These are phyloP conservation scores for Scatophagus argus DNA, from an alignment of 2,113 vertebrate genomes.

Conservation along the genomic window DNA sequence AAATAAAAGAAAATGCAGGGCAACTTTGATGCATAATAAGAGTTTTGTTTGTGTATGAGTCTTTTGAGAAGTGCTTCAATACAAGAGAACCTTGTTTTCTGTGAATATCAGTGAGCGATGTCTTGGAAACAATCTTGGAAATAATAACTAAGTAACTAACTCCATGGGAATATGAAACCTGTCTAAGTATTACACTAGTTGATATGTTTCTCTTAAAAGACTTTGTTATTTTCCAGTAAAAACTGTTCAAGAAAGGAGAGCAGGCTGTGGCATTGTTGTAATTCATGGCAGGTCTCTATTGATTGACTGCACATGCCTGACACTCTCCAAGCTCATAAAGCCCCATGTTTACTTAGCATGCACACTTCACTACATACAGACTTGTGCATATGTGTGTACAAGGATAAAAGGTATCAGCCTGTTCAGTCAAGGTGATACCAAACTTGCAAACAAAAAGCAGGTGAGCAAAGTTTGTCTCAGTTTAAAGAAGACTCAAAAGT, in stretches of 20 bases:
- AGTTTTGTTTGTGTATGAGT: not conserved
- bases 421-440: conserved; percentile 12
- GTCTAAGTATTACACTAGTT: not conserved
- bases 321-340: conserved; percentile 65
- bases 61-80: not conserved
- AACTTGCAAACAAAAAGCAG: conserved; percentile 5
- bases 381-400: not conserved
- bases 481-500: conserved; percentile 8
- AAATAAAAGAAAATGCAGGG: not conserved
- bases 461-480: conserved; percentile 11
- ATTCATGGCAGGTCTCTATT: conserved; percentile 71
- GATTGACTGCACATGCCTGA: conserved; percentile 63
- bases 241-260: too few species aligned
- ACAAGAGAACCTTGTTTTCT: not conserved
- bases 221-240: not conserved
- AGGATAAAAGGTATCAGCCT: not conserved
- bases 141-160: not conserved
- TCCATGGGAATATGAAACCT: not conserved
- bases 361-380: conserved; percentile 39
- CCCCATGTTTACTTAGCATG: conserved; percentile 66
- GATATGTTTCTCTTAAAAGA: not conserved
- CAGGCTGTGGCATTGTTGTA: conserved; percentile 43
- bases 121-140: not conserved
- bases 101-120: not conserved
- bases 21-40: not conserved